Evolutionary conservation across 2,888 invertebrate genomes (phyloP).

Genomic region (Aleiodes leptofemur): DNA sequence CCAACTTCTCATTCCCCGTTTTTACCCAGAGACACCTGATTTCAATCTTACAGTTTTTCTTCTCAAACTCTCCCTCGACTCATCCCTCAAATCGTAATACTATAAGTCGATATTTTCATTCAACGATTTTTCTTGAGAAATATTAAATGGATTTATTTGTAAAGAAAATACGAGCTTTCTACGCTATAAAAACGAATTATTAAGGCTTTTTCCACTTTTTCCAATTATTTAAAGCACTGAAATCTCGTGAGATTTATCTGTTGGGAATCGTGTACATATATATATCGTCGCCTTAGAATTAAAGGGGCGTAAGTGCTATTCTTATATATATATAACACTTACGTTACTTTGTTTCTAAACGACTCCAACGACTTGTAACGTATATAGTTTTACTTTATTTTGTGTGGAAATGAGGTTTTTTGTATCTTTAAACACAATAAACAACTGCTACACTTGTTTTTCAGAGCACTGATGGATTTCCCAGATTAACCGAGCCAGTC

Average conservation of each 20-base stretch:
- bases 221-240: no score
- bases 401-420: no score
- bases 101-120: conserved; percentile 27
- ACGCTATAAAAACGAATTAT: not conserved
- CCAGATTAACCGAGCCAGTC: conserved; percentile 61
- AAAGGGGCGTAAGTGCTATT: no score
- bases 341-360: no score
- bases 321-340: no score
- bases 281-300: no score
- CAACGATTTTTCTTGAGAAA: conserved; percentile 13
- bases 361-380: no score
- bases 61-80: conserved; percentile 9
- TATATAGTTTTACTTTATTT: no score
- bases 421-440: no score
- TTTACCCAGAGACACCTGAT: conserved; percentile 21
- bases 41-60: conserved; percentile 15
- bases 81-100: conserved; percentile 20
- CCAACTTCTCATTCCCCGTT: conserved; percentile 42
- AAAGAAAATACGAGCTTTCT: not conserved
- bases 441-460: conserved; percentile 42
- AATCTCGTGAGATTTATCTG: no score
- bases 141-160: not conserved
- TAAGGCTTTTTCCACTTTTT: not conserved
- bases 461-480: conserved; percentile 64
- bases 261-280: no score